Percentiles rank a stretch among this genome's conserved stretches.
Evolutionary conservation across 2,888 invertebrate species (phyloP).

Genomic region (Himalopsyche tibetana): DNA sequence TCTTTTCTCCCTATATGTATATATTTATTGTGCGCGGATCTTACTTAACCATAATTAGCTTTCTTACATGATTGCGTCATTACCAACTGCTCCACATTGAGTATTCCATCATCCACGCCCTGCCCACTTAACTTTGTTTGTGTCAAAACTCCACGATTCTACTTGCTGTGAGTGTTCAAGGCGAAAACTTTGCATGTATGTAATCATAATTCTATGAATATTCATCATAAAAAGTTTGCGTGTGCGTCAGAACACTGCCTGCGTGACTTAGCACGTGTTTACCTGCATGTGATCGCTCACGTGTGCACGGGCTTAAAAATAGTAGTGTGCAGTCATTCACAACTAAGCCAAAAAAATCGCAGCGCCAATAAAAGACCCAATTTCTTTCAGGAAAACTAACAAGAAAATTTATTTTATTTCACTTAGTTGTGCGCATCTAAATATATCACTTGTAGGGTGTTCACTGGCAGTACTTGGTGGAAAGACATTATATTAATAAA

Average conservation of each 20-base stretch:
- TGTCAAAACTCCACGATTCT: background rate
- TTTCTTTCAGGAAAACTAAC: too few relatives aligned
- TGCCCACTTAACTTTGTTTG: constrained; percentile 15
- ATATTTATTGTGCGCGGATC: too few relatives aligned
- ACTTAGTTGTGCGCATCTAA: too few relatives aligned
- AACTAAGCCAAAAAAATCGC: too few relatives aligned
- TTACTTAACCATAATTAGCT: too few relatives aligned
- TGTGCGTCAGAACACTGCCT: constrained; percentile 4
- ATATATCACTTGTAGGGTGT: too few relatives aligned
- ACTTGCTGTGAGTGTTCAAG: background rate
- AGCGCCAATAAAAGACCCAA: too few relatives aligned
- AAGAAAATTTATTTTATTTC: too few relatives aligned
- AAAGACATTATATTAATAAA: too few relatives aligned
- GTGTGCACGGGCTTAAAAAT: background rate
- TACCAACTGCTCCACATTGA: background rate
- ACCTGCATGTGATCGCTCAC: constrained; percentile 21
- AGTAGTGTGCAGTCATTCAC: background rate
- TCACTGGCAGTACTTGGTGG: too few relatives aligned
- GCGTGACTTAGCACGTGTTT: constrained; percentile 26
- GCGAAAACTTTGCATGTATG: constrained; percentile 12
- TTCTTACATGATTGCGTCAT: too few relatives aligned
- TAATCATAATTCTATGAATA: constrained; percentile 16
- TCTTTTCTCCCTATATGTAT: too few relatives aligned
- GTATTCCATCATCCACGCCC: background rate
- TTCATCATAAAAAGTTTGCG: constrained; percentile 13